A percentile compares a stretch with the other conserved stretches of the same genome.
Conservation (phyloP, 2,113 vertebrate species). For the Melanostigma gelatinosum region DNA sequence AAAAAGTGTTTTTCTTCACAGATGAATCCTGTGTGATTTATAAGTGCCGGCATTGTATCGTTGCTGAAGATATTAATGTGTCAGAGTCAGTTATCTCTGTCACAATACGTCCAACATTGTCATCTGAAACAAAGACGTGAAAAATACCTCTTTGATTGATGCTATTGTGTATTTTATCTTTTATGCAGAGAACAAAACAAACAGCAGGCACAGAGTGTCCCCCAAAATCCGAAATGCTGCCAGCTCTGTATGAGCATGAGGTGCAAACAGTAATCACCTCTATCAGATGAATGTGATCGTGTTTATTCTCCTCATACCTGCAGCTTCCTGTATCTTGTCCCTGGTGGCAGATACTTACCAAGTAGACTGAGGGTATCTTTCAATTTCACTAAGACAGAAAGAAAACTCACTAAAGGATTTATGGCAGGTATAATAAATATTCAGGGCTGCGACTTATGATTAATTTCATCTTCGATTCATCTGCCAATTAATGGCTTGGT, state of each 20-base stretch:
- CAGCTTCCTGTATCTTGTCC: neutral
- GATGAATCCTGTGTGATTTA: neutral
- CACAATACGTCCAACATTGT: neutral
- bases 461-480: neutral
- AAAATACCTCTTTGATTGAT: constrained; percentile 6
- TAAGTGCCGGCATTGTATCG: constrained; percentile 24
- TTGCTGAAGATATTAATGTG: constrained; percentile 23
- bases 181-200: neutral
- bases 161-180: neutral
- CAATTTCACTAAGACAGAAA: neutral
- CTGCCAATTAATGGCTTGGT: neutral
- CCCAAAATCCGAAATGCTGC: neutral
- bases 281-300: neutral
- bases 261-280: neutral
- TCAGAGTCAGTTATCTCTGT: constrained; percentile 28
- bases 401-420: neutral
- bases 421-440: neutral
- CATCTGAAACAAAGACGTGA: constrained; percentile 15
- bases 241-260: neutral
- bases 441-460: neutral
- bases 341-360: neutral
- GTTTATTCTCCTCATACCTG: constrained; percentile 10
- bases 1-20: neutral
- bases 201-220: neutral
- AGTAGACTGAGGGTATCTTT: neutral